A percentile compares a stretch with the other conserved stretches of the same genome.
Evolutionary conservation across 2,797 vertebrate species (phyloP).

Genomic region (Hippopotamyrus pictus): DNA sequence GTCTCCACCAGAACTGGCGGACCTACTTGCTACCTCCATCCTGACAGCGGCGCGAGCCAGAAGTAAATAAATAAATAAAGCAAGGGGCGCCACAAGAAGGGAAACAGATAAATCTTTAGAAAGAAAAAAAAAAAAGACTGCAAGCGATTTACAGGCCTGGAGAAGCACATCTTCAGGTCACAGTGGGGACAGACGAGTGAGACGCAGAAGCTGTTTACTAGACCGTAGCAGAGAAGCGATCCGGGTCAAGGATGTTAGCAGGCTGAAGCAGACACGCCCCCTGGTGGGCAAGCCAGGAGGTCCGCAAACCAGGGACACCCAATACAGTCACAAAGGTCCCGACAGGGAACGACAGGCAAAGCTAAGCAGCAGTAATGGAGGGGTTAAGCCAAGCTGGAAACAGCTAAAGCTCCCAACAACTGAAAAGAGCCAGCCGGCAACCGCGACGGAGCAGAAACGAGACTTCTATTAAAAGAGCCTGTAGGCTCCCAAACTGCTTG

Average conservation of each 20-base stretch:
- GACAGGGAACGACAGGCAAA: not conserved
- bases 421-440: not conserved
- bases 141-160: conserved; percentile 24
- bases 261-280: not conserved
- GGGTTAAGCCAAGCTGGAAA: not conserved
- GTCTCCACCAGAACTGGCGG: conserved; percentile 30
- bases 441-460: not conserved
- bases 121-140: not conserved
- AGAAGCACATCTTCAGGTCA: conserved; percentile 29
- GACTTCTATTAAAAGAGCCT: not conserved
- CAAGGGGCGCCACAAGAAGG: conserved; percentile 13
- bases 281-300: not conserved
- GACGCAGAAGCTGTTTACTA: not conserved
- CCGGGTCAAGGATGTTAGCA: not conserved
- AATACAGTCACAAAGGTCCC: not conserved
- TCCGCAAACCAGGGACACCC: not conserved
- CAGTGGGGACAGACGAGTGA: conserved; percentile 21
- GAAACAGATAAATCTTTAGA: conserved; percentile 19
- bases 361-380: not conserved
- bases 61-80: conserved; percentile 33
- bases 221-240: not conserved
- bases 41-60: conserved; percentile 34
- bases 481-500: no score
- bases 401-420: not conserved
- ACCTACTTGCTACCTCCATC: conserved; percentile 32